phyloP scores from a whole-genome alignment of 2,888 invertebrate species.

The Papilio gigon region DNA sequence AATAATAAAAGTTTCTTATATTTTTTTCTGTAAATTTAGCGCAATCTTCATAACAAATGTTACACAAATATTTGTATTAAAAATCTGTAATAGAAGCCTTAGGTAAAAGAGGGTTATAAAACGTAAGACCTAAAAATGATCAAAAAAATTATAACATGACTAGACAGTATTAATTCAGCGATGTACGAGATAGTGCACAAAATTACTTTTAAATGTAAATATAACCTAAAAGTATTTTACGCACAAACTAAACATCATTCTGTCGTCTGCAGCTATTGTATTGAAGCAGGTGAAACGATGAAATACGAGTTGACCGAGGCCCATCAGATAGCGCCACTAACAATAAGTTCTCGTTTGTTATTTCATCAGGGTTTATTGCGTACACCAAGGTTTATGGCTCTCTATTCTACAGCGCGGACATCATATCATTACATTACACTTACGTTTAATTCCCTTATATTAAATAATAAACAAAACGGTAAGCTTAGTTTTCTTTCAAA shows the following conservation, averaged over 20 bases:
- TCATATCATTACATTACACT: not conserved
- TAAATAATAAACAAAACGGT: too few relatives aligned
- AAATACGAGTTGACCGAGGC: constrained; percentile 5
- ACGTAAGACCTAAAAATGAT: not conserved
- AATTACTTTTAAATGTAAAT: not conserved
- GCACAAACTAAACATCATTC: not conserved
- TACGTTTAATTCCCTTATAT: not conserved
- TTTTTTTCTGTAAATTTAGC: not conserved
- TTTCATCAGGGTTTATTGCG: constrained; percentile 27
- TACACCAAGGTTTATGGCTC: not conserved
- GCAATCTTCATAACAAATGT: not conserved
- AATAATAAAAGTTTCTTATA: not conserved
- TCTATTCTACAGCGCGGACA: not conserved
- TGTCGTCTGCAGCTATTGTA: not conserved
- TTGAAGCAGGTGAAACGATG: constrained; percentile 6
- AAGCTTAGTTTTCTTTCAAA: too few relatives aligned
- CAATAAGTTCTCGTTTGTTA: constrained; percentile 35
- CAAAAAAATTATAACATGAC: not conserved
- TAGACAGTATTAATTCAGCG: not conserved
- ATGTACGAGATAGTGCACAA: too few relatives aligned
- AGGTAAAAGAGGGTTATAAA: too few relatives aligned
- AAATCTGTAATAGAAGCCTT: too few relatives aligned
- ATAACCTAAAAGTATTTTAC: not conserved
- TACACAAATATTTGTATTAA: too few relatives aligned
- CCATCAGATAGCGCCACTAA: constrained; percentile 23